These are phyloP conservation scores for Erinaceus europaeus DNA, from an alignment of 2,113 vertebrate genomes.

Conservation along the genomic window DNA sequence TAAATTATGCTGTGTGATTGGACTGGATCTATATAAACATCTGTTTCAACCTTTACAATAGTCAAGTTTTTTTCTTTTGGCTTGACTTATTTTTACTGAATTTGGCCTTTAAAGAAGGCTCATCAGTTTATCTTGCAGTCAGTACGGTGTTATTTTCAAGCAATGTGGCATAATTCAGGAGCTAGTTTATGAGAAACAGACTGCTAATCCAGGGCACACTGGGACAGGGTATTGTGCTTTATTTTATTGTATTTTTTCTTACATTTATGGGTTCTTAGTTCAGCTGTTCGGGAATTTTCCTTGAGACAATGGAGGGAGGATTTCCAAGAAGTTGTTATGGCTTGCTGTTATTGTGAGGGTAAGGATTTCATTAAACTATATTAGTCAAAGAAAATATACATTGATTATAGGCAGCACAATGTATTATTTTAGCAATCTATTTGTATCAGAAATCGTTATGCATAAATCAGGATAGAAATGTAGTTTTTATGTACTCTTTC, in stretches of 20 bases:
- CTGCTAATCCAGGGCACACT: slow-evolving; percentile 25
- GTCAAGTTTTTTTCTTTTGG: slow-evolving; percentile 17
- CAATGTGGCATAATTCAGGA: slow-evolving; percentile 26
- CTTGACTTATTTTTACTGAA: slow-evolving; percentile 35
- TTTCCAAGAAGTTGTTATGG: slow-evolving; percentile 68
- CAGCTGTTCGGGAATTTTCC: slow-evolving; percentile 48
- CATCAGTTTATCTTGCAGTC: slow-evolving; percentile 35
- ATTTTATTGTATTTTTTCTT: too few relatives aligned
- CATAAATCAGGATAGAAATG: neutral
- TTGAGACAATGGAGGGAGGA: slow-evolving; percentile 49
- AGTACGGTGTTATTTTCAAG: slow-evolving; percentile 5
- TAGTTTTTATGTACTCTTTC: neutral
- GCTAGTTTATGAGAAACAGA: slow-evolving; percentile 55
- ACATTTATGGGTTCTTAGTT: slow-evolving; percentile 47
- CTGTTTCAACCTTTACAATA: slow-evolving; percentile 32
- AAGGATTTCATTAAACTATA: slow-evolving; percentile 63
- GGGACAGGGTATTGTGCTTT: slow-evolving; percentile 12
- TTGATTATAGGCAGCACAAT: slow-evolving; percentile 42
- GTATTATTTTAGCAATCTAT: slow-evolving; percentile 46
- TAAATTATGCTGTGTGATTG: slow-evolving; percentile 7
- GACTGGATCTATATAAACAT: slow-evolving; percentile 35
- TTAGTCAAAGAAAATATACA: slow-evolving; percentile 55
- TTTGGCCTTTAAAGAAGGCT: slow-evolving; percentile 28
- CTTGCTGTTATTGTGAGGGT: slow-evolving; percentile 53
- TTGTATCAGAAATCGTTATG: neutral